Evolutionary conservation across 2,797 vertebrate genomes (phyloP).

Genomic region (Lacerta bilineata): DNA sequence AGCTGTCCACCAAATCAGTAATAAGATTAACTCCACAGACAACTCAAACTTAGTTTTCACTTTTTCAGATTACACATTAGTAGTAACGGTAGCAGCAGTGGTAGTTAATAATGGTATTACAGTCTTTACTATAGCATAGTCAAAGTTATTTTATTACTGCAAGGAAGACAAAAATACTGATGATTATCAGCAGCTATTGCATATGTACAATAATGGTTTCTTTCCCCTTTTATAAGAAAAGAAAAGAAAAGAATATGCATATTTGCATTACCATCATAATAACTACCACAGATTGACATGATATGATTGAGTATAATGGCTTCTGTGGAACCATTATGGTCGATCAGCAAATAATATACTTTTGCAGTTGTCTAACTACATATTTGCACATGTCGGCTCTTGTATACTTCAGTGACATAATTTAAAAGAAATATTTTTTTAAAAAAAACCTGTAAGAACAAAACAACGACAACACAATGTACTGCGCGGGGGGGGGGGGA

Average conservation of each 20-base stretch:
- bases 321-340: constrained; percentile 78
- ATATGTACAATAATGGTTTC: constrained; percentile 75
- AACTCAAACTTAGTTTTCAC: not conserved
- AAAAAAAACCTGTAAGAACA: constrained; percentile 67
- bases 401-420: constrained; percentile 79
- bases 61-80: constrained; percentile 1
- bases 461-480: constrained; percentile 71
- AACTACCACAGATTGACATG: constrained; percentile 79
- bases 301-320: constrained; percentile 80
- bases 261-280: constrained; percentile 81
- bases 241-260: constrained; percentile 67
- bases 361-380: constrained; percentile 81
- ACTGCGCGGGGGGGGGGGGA: not conserved
- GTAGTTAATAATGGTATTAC: not conserved
- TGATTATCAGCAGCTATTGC: constrained; percentile 78
- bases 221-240: constrained; percentile 55
- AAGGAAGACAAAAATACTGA: constrained; percentile 71
- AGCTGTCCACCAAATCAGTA: not conserved
- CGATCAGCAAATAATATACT: constrained; percentile 85
- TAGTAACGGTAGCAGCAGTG: not conserved
- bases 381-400: constrained; percentile 83
- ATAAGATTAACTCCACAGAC: not conserved
- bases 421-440: constrained; percentile 74
- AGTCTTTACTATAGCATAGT: constrained; percentile 59
- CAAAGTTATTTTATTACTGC: constrained; percentile 66